Evolutionary conservation across 2,888 invertebrate genomes (phyloP).

Genomic region (Sisyra nigra): DNA sequence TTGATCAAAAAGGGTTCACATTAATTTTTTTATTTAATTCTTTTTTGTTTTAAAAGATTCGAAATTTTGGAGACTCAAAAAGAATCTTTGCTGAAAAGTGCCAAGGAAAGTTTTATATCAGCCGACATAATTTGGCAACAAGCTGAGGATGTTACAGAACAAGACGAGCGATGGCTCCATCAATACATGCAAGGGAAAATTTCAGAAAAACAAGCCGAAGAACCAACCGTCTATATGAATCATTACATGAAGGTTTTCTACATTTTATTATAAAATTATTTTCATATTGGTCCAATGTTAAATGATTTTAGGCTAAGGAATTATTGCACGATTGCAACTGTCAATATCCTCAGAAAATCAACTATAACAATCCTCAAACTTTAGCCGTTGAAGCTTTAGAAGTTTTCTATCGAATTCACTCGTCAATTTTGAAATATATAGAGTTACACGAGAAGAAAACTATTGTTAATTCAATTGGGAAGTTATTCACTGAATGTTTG

Average conservation of each 20-base stretch:
- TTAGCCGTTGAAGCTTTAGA: constrained; percentile 81
- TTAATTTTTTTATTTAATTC: not conserved
- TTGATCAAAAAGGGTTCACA: constrained; percentile 9
- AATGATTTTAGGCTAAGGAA: constrained; percentile 45
- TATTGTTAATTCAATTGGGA: constrained; percentile 39
- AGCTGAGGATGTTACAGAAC: constrained; percentile 25
- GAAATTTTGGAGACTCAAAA: constrained; percentile 59
- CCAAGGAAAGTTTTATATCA: constrained; percentile 61
- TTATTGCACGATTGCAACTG: constrained; percentile 66
- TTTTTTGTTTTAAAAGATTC: constrained; percentile 28
- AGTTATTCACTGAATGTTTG: constrained; percentile 40
- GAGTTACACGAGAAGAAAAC: constrained; percentile 59
- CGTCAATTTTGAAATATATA: constrained; percentile 75
- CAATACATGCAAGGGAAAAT: constrained; percentile 96
- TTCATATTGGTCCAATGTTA: no score
- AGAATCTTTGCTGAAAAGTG: constrained; percentile 60
- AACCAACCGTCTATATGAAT: constrained; percentile 55
- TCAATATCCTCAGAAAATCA: constrained; percentile 72
- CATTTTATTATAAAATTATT: not conserved
- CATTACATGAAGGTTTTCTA: constrained; percentile 52
- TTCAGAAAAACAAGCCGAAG: constrained; percentile 67
- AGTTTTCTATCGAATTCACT: constrained; percentile 69
- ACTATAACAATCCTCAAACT: constrained; percentile 67
- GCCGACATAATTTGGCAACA: constrained; percentile 42
- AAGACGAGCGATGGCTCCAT: constrained; percentile 81